These are phyloP conservation scores for Dasysyrphus tricinctus DNA, from an alignment of 2,888 invertebrate genomes.

Conservation along the genomic window DNA sequence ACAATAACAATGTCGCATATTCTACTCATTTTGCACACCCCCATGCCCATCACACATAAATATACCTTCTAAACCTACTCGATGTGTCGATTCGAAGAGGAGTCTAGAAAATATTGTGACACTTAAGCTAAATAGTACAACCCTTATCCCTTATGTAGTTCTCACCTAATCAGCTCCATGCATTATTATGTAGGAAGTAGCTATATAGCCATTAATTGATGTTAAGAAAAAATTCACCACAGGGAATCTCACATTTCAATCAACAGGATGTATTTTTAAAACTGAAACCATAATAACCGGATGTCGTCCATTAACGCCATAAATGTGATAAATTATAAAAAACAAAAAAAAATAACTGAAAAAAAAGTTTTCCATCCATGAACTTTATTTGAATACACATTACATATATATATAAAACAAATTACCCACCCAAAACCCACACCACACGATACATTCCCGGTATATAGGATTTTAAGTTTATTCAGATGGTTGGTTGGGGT, in stretches of 20 bases:
- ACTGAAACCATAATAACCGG: constrained; percentile 59
- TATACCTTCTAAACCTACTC: not conserved
- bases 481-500: constrained; percentile 11
- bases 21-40: not conserved
- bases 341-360: constrained; percentile 1
- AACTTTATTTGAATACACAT: constrained; percentile 28
- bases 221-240: constrained; percentile 71
- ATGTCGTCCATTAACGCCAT: constrained; percentile 56
- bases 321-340: constrained; percentile 24
- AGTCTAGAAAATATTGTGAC: constrained; percentile 50
- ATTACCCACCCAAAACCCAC: constrained; percentile 16
- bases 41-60: not conserved
- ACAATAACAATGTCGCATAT: constrained; percentile 21
- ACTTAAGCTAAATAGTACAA: constrained; percentile 60
- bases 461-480: not conserved
- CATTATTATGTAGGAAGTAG: constrained; percentile 19
- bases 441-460: not conserved
- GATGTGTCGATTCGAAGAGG: not conserved
- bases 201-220: constrained; percentile 64
- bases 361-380: constrained; percentile 25
- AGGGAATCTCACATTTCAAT: constrained; percentile 63
- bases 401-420: not conserved
- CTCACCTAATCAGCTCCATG: constrained; percentile 56
- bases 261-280: constrained; percentile 58
- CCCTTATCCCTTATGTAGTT: constrained; percentile 33